phyloP scores from a whole-genome alignment of 2,888 invertebrate species.

The Eupithecia exiguata region DNA sequence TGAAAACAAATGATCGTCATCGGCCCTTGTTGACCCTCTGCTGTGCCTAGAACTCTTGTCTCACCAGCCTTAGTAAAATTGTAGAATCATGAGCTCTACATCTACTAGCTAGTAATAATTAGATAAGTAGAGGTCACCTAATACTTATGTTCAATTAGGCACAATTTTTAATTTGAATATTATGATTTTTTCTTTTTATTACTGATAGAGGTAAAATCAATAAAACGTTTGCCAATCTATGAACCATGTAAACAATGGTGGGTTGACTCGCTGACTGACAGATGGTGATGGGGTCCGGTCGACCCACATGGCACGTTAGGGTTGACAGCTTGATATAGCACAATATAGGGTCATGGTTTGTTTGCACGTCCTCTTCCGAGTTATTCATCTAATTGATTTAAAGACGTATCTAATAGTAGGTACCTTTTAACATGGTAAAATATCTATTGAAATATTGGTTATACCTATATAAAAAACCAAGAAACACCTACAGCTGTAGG shows the following conservation, averaged over 20 bases:
- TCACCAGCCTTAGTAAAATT: background rate
- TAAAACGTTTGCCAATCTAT: conserved; percentile 36
- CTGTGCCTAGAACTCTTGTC: background rate
- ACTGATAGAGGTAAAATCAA: conserved; percentile 21
- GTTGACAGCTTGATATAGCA: conserved; percentile 45
- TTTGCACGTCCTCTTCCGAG: background rate
- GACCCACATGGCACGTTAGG: conserved; percentile 49
- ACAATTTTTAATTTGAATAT: background rate
- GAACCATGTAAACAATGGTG: conserved; percentile 41
- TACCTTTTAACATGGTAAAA: background rate
- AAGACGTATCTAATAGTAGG: background rate
- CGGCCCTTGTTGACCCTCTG: background rate
- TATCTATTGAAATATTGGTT: background rate
- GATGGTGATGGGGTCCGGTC: conserved; percentile 52
- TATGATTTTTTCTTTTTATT: background rate
- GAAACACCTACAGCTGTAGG: background rate
- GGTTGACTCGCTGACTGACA: conserved; percentile 57
- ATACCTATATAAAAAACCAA: background rate
- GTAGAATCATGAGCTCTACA: background rate
- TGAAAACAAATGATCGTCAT: background rate
- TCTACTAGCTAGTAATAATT: no score
- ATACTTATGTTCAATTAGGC: background rate
- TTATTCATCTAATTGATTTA: background rate
- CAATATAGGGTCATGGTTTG: conserved; percentile 27
- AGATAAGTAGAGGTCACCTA: background rate